These are phyloP conservation scores for Eptesicus fuscus DNA, from an alignment of 2,113 vertebrate species.

Conservation along the genomic window DNA sequence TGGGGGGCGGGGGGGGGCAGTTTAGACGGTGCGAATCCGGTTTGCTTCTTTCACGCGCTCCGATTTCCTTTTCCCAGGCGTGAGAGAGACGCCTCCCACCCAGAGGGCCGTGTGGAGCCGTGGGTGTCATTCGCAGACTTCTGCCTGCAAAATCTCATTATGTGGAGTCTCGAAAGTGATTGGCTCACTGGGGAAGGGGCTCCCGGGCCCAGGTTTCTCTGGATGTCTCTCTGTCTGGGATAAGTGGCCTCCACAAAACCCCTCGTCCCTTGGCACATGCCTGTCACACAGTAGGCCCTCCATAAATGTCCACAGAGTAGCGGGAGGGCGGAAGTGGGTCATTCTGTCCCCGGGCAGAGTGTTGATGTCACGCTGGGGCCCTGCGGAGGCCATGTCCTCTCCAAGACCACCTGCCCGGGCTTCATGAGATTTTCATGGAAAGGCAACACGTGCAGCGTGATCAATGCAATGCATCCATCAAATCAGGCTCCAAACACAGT, in stretches of 20 bases:
- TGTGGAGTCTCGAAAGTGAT: neutral
- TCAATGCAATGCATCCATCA: neutral
- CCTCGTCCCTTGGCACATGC: neutral
- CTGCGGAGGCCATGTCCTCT: neutral
- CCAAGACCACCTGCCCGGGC: neutral
- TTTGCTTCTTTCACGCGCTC: neutral
- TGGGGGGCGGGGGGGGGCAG: no score
- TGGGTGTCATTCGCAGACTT: neutral
- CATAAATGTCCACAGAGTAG: neutral
- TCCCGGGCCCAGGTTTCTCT: neutral
- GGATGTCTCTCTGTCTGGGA: neutral
- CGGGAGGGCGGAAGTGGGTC: rapidly evolving
- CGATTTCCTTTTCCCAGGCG: neutral
- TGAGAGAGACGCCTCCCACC: neutral
- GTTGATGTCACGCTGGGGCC: neutral
- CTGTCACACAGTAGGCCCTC: neutral
- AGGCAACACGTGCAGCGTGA: neutral
- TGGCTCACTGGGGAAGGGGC: neutral
- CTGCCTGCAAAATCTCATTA: neutral
- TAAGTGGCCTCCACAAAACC: neutral
- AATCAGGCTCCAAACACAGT: neutral
- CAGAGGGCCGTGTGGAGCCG: neutral
- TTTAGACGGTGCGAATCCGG: neutral
- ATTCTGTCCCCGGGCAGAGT: neutral
- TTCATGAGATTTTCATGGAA: rapidly evolving